A percentile compares a stretch with the other conserved stretches of the same genome.
phyloP scores from a whole-genome alignment of 2,888 invertebrate genomes.

The Luperina testacea region DNA sequence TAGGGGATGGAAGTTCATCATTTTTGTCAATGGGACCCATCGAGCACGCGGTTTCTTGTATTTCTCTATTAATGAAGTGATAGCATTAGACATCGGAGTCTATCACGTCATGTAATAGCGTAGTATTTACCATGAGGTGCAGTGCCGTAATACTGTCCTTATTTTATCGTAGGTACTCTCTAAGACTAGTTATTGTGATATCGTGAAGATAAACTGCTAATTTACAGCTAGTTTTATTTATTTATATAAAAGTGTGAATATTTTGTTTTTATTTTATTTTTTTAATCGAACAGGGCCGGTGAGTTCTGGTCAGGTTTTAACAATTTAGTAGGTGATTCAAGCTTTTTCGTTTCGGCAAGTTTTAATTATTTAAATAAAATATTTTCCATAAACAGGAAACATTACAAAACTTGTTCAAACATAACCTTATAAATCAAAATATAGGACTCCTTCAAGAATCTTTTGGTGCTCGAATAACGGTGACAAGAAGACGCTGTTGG shows the following conservation, averaged over 20 bases:
- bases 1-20: not conserved
- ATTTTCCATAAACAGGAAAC: not conserved
- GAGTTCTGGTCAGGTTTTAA: not conserved
- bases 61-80: not conserved
- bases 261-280: slow-evolving; percentile 39
- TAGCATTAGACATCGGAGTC: slow-evolving; percentile 40
- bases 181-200: slow-evolving; percentile 73
- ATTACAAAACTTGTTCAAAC: not conserved
- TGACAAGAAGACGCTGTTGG: not conserved
- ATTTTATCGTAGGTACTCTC: slow-evolving; percentile 57
- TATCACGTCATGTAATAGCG: slow-evolving; percentile 32
- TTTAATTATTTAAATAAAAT: not conserved
- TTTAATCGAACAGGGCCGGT: slow-evolving; percentile 35
- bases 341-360: not conserved
- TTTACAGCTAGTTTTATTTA: slow-evolving; percentile 74
- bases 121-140: slow-evolving; percentile 69
- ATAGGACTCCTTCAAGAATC: not conserved
- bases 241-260: slow-evolving; percentile 73
- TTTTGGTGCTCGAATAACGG: not conserved
- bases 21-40: too few species aligned
- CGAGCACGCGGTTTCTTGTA: not conserved
- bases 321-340: not conserved
- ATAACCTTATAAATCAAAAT: not conserved
- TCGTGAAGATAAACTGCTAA: slow-evolving; percentile 73
- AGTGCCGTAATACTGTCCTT: slow-evolving; percentile 75